A percentile compares a stretch with the other conserved stretches of the same genome.
Evolutionary conservation across 53 echinoderm and acorn worm species (phyloP).

Genomic region (Arbacia lixula): DNA sequence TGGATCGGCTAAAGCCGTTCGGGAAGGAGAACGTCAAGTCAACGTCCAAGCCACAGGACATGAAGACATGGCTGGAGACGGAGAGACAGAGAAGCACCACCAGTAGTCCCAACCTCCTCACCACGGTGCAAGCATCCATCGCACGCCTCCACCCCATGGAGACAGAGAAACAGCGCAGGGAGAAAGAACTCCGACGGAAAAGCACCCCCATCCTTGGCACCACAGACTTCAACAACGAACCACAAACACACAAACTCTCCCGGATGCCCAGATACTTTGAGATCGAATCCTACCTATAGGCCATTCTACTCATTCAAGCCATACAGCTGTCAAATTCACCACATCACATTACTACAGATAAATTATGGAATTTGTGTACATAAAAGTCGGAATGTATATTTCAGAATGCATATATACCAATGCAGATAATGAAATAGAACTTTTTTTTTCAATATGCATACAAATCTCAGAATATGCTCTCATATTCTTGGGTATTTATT

Average conservation of each 20-base stretch:
- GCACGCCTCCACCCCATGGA: slow-evolving; percentile 27
- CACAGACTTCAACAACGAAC: slow-evolving; percentile 51
- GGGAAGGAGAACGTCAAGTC: slow-evolving; percentile 67
- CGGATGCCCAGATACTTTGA: slow-evolving; percentile 69
- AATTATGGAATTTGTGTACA: not conserved
- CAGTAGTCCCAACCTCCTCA: slow-evolving; percentile 68
- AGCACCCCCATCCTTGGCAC: slow-evolving; percentile 44
- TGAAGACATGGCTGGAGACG: slow-evolving; percentile 74
- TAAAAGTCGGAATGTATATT: too few species aligned
- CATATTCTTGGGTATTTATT: too few species aligned
- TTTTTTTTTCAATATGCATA: too few species aligned
- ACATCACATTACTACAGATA: not conserved
- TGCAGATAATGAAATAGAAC: too few species aligned
- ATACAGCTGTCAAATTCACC: too few species aligned
- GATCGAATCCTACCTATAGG: slow-evolving; percentile 66
- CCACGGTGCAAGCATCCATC: slow-evolving; percentile 42
- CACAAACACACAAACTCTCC: slow-evolving; percentile 63
- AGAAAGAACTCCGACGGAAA: slow-evolving; percentile 45
- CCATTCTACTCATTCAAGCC: too few species aligned
- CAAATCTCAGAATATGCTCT: too few species aligned
- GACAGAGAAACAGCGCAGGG: slow-evolving; percentile 51
- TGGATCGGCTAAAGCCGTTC: slow-evolving; percentile 79
- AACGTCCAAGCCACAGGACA: slow-evolving; percentile 59
- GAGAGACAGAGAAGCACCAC: slow-evolving; percentile 68
- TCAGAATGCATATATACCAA: too few species aligned